Evolutionary conservation across 1,140 invertebrate species (phyloP).

Genomic region (Linepithema humile): DNA sequence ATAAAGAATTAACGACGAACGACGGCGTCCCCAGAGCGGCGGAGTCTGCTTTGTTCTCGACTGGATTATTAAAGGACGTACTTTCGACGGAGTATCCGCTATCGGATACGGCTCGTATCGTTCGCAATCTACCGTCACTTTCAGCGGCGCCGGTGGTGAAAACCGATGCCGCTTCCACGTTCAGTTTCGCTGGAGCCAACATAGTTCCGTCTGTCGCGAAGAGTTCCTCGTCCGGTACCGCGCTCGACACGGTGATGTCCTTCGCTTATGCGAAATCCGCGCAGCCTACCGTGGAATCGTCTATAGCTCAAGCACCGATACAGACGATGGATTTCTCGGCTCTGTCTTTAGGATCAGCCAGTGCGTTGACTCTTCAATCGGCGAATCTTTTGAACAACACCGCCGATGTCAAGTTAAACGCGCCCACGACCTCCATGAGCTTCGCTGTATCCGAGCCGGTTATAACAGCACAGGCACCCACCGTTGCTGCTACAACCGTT

Average conservation of each 20-base stretch:
- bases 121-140: not conserved
- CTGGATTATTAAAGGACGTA: conserved; percentile 50
- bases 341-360: conserved; percentile 18
- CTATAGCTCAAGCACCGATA: not conserved
- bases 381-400: not conserved
- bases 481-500: not conserved
- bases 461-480: not conserved
- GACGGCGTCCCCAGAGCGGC: conserved; percentile 17
- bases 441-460: conserved; percentile 48
- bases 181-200: conserved; percentile 55
- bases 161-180: conserved; percentile 45
- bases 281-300: conserved; percentile 28
- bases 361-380: conserved; percentile 4
- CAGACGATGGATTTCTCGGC: conserved; percentile 50
- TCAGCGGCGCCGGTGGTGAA: conserved; percentile 11
- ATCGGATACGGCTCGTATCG: not conserved
- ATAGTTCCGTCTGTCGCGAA: not conserved
- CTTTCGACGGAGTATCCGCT: conserved; percentile 51
- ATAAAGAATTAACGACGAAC: conserved; percentile 27
- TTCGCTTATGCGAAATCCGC: conserved; percentile 65
- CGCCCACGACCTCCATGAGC: conserved; percentile 43
- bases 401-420: conserved; percentile 39
- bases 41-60: conserved; percentile 54
- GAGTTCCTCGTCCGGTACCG: not conserved
- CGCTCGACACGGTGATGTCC: conserved; percentile 58